Percentiles rank a stretch among this genome's conserved stretches.
Conservation (phyloP, 2,113 vertebrate species). For the Eulacestoma nigropectus region DNA sequence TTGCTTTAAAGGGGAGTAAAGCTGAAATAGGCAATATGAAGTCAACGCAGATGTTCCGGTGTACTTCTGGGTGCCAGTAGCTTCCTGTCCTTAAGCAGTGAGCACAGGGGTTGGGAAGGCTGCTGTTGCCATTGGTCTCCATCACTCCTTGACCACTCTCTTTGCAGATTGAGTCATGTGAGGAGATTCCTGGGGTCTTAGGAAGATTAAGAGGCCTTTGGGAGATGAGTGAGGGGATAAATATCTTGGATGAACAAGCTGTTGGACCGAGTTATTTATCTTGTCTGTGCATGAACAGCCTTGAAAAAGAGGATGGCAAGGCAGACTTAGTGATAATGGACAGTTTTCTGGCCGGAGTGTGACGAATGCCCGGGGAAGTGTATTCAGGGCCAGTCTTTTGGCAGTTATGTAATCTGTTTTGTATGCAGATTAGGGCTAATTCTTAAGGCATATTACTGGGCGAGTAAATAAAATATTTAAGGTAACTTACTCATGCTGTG, state of each 20-base stretch:
- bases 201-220: background rate
- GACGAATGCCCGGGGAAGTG: background rate
- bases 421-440: background rate
- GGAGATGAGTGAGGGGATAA: background rate
- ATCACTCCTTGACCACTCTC: background rate
- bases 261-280: background rate
- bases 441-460: background rate
- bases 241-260: background rate
- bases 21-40: background rate
- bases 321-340: background rate
- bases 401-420: background rate
- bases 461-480: background rate
- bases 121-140: background rate
- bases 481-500: background rate
- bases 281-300: rapidly evolving
- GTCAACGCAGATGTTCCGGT: background rate
- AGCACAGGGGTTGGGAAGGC: background rate
- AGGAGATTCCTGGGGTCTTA: background rate
- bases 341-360: background rate
- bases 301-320: background rate
- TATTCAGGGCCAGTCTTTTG: background rate
- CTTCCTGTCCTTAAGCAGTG: background rate
- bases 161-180: background rate
- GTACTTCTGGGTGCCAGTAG: background rate
- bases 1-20: background rate